phyloP scores from a whole-genome alignment of 2,113 vertebrate species.

The Fulmarus glacialis region DNA sequence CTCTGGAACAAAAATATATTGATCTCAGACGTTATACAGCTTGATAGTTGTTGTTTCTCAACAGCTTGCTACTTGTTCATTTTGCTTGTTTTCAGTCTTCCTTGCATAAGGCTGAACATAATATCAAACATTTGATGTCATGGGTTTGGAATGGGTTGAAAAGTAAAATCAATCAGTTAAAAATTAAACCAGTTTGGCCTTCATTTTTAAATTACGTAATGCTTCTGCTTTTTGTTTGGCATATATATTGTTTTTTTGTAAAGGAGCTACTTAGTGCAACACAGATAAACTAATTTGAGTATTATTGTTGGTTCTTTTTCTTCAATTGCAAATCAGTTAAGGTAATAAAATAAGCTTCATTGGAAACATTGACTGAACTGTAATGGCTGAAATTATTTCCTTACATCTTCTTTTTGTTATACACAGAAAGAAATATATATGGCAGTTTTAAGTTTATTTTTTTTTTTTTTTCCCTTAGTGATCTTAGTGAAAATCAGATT shows the following conservation, averaged over 20 bases:
- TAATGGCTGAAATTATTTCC: not conserved
- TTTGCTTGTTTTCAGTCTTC: not conserved
- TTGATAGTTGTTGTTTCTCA: not conserved
- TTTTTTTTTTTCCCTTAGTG: constrained; percentile 72
- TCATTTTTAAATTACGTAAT: not conserved
- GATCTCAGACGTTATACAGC: not conserved
- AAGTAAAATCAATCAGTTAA: not conserved
- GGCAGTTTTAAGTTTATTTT: not conserved
- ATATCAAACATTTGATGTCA: not conserved
- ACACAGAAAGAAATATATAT: not conserved
- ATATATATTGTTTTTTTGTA: not conserved
- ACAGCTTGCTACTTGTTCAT: not conserved
- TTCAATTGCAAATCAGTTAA: not conserved
- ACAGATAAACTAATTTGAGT: not conserved
- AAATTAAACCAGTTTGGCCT: not conserved
- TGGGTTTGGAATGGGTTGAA: not conserved
- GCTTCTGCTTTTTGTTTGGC: not conserved
- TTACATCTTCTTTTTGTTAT: not conserved
- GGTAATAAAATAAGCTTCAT: not conserved
- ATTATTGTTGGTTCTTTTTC: not conserved
- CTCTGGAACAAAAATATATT: not conserved
- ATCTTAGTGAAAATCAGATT: constrained; percentile 98
- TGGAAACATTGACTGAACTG: not conserved
- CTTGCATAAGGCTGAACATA: not conserved
- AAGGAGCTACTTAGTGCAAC: not conserved